Base-by-base conservation (phyloP, 2,888 invertebrate genomes). In the Tupiocoris notatus region DNA sequence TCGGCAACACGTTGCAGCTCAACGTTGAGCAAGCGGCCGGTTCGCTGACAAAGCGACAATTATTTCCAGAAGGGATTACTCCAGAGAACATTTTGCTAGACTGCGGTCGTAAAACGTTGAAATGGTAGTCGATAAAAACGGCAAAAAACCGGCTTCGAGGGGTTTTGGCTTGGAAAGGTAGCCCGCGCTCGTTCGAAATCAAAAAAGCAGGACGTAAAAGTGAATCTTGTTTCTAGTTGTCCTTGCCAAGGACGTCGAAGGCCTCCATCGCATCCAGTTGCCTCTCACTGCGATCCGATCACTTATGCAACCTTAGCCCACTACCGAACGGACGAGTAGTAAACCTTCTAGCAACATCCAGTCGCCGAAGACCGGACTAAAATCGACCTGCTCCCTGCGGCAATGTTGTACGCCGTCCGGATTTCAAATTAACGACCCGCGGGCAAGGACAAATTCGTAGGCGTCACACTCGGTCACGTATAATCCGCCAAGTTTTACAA, bases 221-320 rank as follows among this genome's bases (percentile, higher is more conserved):
- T 67, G 57, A 67, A 66, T 25, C 54, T 20, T 20, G 39, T 39
- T 39, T 16, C 65, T 12, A 7, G 67, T n/a, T 57, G 67, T 67
- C 67, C 67, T 67, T 67, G 67, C 67, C 54, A 67, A 67, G 67
- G 67, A 54, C 67, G 57, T 67, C 39, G 39, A 39, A 39, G 39
- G 39, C 39, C 39, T 39, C 39, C 12, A 39, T 12, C 3, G 39
- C 39, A 39, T 39, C 39, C 3, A 39, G 39, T 39, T 39, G 39
- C 39, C 39, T 39, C 39, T 39, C 39, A 39, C 39, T 39, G 6
- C 39, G 39, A 39, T 39, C 39, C 39, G 39, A 39, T 39, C 39
- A 39, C 39, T 39, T 39, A 39, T 39, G 39, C 39, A 39, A 39
- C 39, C 39, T 39, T 39, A 39, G 39, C 39, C 39, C 39, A 39